Percentiles rank a stretch among this genome's conserved stretches.
These are phyloP conservation scores for Zygogramma bicolorata DNA, from an alignment of 2,888 invertebrate species.

Conservation along the genomic window DNA sequence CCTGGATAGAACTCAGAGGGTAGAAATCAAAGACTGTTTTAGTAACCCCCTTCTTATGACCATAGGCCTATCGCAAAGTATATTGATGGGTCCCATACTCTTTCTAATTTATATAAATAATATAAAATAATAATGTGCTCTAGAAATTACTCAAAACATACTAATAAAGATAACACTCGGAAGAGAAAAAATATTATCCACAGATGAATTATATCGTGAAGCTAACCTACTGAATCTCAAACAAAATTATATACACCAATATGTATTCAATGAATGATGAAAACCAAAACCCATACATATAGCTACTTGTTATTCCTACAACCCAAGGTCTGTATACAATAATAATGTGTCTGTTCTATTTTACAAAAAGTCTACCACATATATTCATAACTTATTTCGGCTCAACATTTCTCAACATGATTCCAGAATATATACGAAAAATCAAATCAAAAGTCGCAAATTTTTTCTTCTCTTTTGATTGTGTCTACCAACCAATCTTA, in stretches of 20 bases:
- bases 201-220: no score
- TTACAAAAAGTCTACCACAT: slow-evolving; percentile 6
- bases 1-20: background rate
- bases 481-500: no score
- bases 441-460: no score
- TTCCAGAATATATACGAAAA: no score
- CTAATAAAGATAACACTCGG: background rate
- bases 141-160: no score
- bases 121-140: slow-evolving; percentile 10
- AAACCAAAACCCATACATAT: no score
- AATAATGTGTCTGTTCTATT: slow-evolving; percentile 1
- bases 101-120: slow-evolving; percentile 8
- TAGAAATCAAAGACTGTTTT: background rate
- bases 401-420: slow-evolving; percentile 4
- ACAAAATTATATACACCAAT: slow-evolving; percentile 1
- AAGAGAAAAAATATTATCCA: background rate
- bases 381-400: slow-evolving; percentile 11
- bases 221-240: no score
- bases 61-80: slow-evolving; percentile 3
- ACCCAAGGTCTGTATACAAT: background rate
- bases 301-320: slow-evolving; percentile 10
- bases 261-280: slow-evolving; percentile 7
- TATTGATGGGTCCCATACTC: slow-evolving; percentile 6
- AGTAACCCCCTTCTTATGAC: background rate
- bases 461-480: no score